Evolutionary conservation across 2,888 invertebrate genomes (phyloP).

Genomic region (Tetragnatha montana): DNA sequence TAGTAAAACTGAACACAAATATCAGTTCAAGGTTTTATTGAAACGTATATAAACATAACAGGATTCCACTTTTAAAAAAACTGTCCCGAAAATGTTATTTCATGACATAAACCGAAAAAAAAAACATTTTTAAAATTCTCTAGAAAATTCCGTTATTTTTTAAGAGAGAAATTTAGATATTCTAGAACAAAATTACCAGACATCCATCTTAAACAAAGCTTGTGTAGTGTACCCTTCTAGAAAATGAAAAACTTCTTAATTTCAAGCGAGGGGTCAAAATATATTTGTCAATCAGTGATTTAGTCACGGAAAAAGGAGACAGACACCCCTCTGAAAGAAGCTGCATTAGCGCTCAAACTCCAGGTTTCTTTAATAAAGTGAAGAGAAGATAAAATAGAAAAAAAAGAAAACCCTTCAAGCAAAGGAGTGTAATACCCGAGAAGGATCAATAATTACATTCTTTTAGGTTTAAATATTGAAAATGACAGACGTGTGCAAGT

Average conservation of each 20-base stretch:
- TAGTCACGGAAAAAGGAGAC: conserved; percentile 2
- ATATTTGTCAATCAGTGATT: conserved; percentile 1
- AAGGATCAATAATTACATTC: conserved; percentile 45
- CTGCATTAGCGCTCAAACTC: conserved; percentile 1
- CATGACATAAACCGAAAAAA: too few relatives aligned
- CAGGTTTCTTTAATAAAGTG: background rate
- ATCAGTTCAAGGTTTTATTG: too few relatives aligned
- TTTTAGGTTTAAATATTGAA: background rate
- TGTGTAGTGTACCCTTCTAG: background rate
- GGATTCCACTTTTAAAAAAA: too few relatives aligned
- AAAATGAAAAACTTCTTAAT: background rate
- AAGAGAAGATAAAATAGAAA: background rate
- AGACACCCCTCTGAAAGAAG: background rate
- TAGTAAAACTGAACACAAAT: too few relatives aligned
- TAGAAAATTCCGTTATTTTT: background rate
- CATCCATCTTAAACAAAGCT: background rate
- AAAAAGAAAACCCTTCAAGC: background rate
- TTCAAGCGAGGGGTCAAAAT: background rate
- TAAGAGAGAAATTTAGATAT: background rate
- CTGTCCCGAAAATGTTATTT: too few relatives aligned
- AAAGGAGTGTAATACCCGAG: conserved; percentile 18
- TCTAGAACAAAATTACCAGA: background rate
- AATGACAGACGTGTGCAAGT: conserved; percentile 10
- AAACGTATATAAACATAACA: too few relatives aligned
- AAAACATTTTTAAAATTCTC: background rate